These are phyloP conservation scores for Empidonax traillii DNA, from an alignment of 2,113 vertebrate species.

Conservation along the genomic window DNA sequence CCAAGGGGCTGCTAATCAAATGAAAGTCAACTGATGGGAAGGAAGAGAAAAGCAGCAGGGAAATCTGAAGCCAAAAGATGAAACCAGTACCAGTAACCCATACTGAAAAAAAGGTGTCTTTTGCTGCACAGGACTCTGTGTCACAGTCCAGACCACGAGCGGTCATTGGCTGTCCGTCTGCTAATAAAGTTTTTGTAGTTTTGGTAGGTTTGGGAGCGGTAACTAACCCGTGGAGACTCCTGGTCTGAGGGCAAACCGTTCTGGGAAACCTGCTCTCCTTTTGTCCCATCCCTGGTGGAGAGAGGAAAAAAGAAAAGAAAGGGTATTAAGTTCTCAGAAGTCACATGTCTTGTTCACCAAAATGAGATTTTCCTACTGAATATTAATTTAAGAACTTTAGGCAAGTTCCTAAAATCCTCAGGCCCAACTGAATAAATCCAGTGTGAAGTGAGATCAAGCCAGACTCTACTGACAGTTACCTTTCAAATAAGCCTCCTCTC, in stretches of 20 bases:
- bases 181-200: conserved; percentile 93
- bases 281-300: conserved; percentile 77
- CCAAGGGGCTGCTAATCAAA: conserved; percentile 66
- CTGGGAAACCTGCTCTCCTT: conserved; percentile 86
- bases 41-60: conserved; percentile 58
- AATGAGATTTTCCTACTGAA: not conserved
- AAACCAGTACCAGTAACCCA: conserved; percentile 63
- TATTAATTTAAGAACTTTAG: not conserved
- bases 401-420: not conserved
- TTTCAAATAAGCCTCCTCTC: not conserved
- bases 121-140: conserved; percentile 64
- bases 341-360: not conserved
- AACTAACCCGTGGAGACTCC: conserved; percentile 96
- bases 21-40: conserved; percentile 72
- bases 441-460: not conserved
- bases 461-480: not conserved
- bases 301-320: not conserved
- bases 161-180: conserved; percentile 84
- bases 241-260: conserved; percentile 90
- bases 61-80: conserved; percentile 64
- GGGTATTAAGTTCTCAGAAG: not conserved
- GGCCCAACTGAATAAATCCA: not conserved
- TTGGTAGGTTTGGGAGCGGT: conserved; percentile 97
- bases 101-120: conserved; percentile 56
- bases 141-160: conserved; percentile 80